These are phyloP conservation scores for Nannoperca obscura DNA, from an alignment of 2,797 vertebrate species.

Conservation along the genomic window DNA sequence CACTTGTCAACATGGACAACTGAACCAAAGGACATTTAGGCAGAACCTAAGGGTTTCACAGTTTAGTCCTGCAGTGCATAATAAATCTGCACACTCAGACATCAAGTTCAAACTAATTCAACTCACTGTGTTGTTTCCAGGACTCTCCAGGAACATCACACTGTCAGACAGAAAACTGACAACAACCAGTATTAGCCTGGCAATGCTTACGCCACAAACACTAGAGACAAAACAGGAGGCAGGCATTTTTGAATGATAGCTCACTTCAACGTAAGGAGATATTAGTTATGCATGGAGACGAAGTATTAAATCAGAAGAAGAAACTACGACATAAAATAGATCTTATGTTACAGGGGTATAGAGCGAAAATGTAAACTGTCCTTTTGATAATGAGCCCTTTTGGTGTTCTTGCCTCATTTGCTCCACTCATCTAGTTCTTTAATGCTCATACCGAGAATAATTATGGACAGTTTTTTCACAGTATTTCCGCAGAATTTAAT, in stretches of 20 bases:
- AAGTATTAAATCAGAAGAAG: background rate
- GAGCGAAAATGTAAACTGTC: background rate
- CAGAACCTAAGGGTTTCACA: background rate
- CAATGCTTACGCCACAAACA: background rate
- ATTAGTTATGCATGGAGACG: background rate
- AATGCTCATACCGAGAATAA: background rate
- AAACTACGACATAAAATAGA: background rate
- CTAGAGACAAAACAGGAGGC: background rate
- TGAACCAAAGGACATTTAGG: background rate
- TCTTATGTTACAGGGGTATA: background rate
- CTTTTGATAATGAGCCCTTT: background rate
- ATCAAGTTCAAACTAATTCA: background rate
- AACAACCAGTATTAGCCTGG: background rate
- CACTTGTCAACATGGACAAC: background rate
- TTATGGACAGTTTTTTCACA: background rate
- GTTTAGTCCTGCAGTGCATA: background rate
- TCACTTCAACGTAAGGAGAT: background rate
- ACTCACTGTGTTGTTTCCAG: background rate
- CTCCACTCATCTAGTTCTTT: background rate
- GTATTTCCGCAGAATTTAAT: background rate
- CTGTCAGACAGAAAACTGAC: background rate
- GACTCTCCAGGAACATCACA: background rate
- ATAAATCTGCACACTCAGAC: background rate
- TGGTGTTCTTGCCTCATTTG: background rate
- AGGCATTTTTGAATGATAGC: background rate